A percentile compares a stretch with the other conserved stretches of the same genome.
Evolutionary conservation across 2,113 vertebrate species (phyloP).

Genomic region (Casuarius casuarius): DNA sequence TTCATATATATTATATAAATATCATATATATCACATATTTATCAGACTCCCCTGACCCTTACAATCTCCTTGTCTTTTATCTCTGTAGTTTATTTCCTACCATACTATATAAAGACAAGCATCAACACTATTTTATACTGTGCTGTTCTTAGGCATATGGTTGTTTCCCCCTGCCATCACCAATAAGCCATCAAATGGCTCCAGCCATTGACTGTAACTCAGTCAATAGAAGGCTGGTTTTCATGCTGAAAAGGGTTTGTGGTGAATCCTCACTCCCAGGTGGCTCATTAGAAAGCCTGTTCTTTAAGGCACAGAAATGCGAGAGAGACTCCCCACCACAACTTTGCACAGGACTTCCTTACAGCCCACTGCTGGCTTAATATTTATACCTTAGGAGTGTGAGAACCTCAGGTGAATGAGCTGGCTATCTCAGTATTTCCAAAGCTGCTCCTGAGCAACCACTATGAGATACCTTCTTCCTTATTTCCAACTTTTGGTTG

Average conservation of each 20-base stretch:
- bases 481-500: background rate
- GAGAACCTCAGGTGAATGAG: background rate
- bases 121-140: background rate
- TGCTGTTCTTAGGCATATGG: background rate
- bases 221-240: background rate
- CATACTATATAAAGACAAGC: background rate
- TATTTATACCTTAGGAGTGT: background rate
- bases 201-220: background rate
- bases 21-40: background rate
- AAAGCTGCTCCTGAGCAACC: background rate
- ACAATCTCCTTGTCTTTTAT: background rate
- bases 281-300: rapidly evolving
- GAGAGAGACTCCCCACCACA: background rate
- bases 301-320: background rate
- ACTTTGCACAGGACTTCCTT: background rate
- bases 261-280: background rate
- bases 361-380: background rate
- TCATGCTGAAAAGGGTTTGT: background rate
- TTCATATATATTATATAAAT: background rate
- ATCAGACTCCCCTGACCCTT: background rate
- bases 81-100: background rate
- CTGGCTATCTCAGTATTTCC: background rate
- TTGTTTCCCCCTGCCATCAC: background rate
- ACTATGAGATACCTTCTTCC: background rate
- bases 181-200: background rate